Evolutionary conservation across 2,888 invertebrate genomes (phyloP), one percentile per base, ranked within the genome.

Genomic region (Drosophila suboccidentalis): DNA sequence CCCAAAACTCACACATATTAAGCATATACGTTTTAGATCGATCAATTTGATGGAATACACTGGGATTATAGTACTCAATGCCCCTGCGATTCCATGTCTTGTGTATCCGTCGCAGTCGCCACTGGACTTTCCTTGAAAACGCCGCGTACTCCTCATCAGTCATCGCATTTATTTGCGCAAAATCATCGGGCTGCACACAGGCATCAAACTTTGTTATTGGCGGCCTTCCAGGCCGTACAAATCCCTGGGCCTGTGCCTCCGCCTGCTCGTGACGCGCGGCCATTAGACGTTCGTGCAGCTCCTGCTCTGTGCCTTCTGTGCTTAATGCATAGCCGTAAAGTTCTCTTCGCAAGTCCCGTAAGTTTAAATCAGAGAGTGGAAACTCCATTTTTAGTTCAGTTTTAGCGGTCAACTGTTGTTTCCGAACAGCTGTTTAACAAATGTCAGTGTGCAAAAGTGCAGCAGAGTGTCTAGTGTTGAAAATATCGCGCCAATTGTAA

Each of bases 171-270:
- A 76, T 64, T 22, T 62, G 58, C 1, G 69, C 46, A n/a, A 76
- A 76, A 3, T 77, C 69, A 34, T 76, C 77, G 1, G 75, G 75
- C 38, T 77, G 73, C 36, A 76, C 75, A 13, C 54, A 59, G 15
- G 49, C 69, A 19, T 39, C 77, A 62, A 59, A 65, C 10, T 73
- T 73, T 4, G 43, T 8, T 11, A 76, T 57, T 8, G 73, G 75
- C 1, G 77, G 17, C 5, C 77, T 57, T 10, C 73, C 77, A 1
- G 75, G 69, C 3, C 69, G 60, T 10, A 59, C 36, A n/a, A 51
- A 64, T 9, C 75, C 75, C 41, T 77, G 69, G 8, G 74, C 77
- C 39, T 76, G 75, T 15, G 77, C 73, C 47, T 76, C 77, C 5
- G 73, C 73, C 26, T 73, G 58, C 8, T 76, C 77, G 44, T 62